phyloP scores from a whole-genome alignment of 2,888 invertebrate species.

The Eudemis profundana region DNA sequence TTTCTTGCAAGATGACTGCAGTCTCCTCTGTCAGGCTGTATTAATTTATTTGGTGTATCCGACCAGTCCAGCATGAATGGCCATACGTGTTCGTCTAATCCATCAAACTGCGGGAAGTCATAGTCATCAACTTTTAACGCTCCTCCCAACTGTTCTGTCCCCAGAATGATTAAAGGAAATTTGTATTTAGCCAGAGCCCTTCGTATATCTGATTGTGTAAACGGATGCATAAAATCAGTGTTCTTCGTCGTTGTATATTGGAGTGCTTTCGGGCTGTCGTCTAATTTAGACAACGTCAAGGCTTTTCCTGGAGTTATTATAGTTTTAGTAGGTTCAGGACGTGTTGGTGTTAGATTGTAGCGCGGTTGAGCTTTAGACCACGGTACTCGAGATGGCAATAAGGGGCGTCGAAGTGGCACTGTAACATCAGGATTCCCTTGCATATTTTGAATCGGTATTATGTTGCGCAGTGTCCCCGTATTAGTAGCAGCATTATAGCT shows the following conservation, averaged over 20 bases:
- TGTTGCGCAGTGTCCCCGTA: not conserved
- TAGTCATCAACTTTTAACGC: conserved; percentile 54
- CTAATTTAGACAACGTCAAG: conserved; percentile 43
- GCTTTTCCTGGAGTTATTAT: conserved; percentile 55
- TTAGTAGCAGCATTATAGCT: not conserved
- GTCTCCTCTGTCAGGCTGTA: not conserved
- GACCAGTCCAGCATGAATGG: conserved; percentile 73
- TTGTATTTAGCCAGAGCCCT: conserved; percentile 60
- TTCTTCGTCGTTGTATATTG: conserved; percentile 56
- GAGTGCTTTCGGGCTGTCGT: conserved; percentile 51
- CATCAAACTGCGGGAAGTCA: conserved; percentile 65
- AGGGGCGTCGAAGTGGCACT: not conserved
- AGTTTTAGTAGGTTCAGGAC: conserved; percentile 57
- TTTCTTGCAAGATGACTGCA: not conserved
- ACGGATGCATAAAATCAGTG: conserved; percentile 49
- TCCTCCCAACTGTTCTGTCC: conserved; percentile 69
- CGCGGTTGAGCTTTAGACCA: not conserved
- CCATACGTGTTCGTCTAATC: conserved; percentile 69
- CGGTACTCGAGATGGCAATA: not conserved
- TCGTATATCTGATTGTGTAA: conserved; percentile 66
- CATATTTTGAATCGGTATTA: not conserved
- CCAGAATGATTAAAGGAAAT: conserved; percentile 69
- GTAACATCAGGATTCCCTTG: not conserved
- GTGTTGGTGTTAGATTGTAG: not conserved
- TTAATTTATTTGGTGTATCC: conserved; percentile 36